Evolutionary conservation across 2,888 invertebrate genomes (phyloP).

Genomic region (Mesochorus sp.): DNA sequence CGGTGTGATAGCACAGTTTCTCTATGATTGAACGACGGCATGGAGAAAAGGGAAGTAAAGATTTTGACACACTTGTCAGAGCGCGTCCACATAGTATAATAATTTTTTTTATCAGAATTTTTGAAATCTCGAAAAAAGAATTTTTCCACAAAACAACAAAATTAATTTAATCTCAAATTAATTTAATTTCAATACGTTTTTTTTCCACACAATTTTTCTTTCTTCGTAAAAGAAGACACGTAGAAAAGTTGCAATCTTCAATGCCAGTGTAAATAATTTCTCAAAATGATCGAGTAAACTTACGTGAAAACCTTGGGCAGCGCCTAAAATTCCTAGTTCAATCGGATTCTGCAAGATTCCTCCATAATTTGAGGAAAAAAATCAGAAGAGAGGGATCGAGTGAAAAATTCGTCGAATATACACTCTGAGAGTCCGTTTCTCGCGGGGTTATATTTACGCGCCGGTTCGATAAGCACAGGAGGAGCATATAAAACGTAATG

Average conservation of each 20-base stretch:
- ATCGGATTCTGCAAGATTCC: slow-evolving; percentile 47
- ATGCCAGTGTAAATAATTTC: no score
- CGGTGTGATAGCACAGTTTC: background rate
- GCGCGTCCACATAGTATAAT: no score
- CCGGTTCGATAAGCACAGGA: slow-evolving; percentile 58
- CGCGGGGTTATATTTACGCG: slow-evolving; percentile 43
- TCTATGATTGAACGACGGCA: background rate
- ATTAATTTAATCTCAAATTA: no score
- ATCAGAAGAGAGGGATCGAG: no score
- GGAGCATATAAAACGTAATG: slow-evolving; percentile 37
- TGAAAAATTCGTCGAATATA: slow-evolving; percentile 27
- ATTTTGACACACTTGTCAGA: no score
- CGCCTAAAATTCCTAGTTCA: slow-evolving; percentile 10
- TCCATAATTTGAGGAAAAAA: slow-evolving; percentile 43
- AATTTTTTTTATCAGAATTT: no score
- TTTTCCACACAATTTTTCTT: no score
- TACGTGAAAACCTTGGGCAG: background rate
- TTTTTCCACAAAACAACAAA: background rate
- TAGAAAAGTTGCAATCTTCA: no score
- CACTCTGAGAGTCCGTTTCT: slow-evolving; percentile 12
- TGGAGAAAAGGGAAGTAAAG: background rate
- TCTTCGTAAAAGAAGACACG: no score
- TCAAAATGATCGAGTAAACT: no score
- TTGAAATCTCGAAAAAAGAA: no score
- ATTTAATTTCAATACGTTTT: background rate